These are phyloP conservation scores for Pomacea maculata DNA, from an alignment of 1,140 invertebrate genomes.

Conservation along the genomic window DNA sequence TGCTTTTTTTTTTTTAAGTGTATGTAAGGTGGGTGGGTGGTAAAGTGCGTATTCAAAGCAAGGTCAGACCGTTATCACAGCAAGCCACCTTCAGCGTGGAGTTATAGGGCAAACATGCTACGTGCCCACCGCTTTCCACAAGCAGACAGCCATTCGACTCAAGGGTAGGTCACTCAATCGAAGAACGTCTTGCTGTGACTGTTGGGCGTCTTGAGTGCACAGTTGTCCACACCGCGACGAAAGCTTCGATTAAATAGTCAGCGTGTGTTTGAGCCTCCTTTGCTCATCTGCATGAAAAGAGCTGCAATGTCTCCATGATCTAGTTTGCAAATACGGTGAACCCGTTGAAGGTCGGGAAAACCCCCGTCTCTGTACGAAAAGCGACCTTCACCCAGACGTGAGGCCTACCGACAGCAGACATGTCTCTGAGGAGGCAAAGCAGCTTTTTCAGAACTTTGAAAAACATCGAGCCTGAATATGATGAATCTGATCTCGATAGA, in stretches of 20 bases:
- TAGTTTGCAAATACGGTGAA: neutral
- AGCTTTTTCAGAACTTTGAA: constrained; percentile 53
- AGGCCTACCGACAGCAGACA: constrained; percentile 67
- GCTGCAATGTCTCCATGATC: neutral
- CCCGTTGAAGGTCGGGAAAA: neutral
- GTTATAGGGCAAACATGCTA: no score
- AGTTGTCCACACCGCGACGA: no score
- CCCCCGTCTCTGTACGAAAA: neutral
- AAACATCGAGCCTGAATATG: constrained; percentile 49
- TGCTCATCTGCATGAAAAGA: neutral
- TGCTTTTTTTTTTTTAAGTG: no score
- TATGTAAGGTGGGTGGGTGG: no score
- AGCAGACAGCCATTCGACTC: no score
- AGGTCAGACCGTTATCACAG: no score
- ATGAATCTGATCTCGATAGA: constrained; percentile 73
- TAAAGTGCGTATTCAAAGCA: no score
- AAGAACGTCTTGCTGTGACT: no score
- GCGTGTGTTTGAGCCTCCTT: neutral
- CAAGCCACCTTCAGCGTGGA: no score
- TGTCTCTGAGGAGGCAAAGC: constrained; percentile 42
- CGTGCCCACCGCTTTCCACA: no score
- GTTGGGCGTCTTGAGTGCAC: no score
- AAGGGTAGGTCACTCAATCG: no score
- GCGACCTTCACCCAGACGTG: constrained; percentile 34
- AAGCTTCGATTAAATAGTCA: neutral